A percentile compares a stretch with the other conserved stretches of the same genome.
These are phyloP conservation scores for Iphiclides podalirius DNA, from an alignment of 2,888 invertebrate genomes.

Conservation along the genomic window DNA sequence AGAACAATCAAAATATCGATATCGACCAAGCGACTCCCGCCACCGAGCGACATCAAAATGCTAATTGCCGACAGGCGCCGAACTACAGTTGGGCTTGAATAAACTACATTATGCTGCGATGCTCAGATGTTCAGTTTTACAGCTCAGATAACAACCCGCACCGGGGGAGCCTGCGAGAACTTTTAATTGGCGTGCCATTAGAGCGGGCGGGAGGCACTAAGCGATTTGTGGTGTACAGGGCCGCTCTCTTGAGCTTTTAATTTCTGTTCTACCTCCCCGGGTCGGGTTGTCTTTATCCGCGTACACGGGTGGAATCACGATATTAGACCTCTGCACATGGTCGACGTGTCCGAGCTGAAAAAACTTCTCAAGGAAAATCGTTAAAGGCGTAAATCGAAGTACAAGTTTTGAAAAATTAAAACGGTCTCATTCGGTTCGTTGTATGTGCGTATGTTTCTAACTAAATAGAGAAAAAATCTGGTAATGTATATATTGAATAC, in stretches of 20 bases:
- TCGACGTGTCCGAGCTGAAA: too few relatives aligned
- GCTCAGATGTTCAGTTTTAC: constrained; percentile 74
- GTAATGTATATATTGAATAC: too few relatives aligned
- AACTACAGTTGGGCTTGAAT: constrained; percentile 51
- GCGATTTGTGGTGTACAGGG: constrained; percentile 79
- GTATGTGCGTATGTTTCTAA: constrained; percentile 31
- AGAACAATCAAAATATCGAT: too few relatives aligned
- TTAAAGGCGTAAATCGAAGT: too few relatives aligned
- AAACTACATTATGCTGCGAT: constrained; percentile 67
- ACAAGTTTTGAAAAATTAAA: too few relatives aligned
- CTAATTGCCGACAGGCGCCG: constrained; percentile 48
- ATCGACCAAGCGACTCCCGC: too few relatives aligned
- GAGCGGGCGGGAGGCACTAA: constrained; percentile 73
- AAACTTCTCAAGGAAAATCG: too few relatives aligned
- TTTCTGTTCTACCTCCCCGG: constrained; percentile 62
- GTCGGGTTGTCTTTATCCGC: constrained; percentile 48
- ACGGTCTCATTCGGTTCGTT: too few relatives aligned
- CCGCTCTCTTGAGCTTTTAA: constrained; percentile 66
- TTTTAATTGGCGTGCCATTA: constrained; percentile 81
- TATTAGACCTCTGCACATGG: neutral
- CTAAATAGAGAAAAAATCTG: too few relatives aligned
- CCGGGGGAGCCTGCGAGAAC: constrained; percentile 64
- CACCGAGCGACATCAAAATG: too few relatives aligned
- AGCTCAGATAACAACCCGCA: constrained; percentile 71
- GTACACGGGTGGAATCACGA: constrained; percentile 37